phyloP scores from a whole-genome alignment of 2,113 vertebrate genomes.

The Salvator merianae region DNA sequence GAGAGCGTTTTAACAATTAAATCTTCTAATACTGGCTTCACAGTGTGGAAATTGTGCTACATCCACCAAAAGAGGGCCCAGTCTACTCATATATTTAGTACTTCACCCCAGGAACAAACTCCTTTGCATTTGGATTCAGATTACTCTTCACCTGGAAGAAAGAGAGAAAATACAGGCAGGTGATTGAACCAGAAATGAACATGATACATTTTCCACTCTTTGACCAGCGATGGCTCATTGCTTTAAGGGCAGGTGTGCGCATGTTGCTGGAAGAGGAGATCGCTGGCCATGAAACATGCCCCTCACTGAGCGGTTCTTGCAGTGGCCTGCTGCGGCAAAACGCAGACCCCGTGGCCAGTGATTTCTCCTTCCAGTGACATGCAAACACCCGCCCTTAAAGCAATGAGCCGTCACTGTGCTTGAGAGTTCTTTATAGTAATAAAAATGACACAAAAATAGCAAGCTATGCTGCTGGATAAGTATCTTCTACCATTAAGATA shows the following conservation, averaged over 20 bases:
- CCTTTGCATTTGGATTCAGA: constrained; percentile 94
- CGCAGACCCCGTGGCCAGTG: too few species aligned
- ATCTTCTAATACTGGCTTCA: constrained; percentile 88
- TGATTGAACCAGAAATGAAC: neutral
- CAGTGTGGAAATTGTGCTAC: constrained; percentile 88
- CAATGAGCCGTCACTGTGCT: too few species aligned
- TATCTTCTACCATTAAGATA: neutral
- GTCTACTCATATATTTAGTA: constrained; percentile 86
- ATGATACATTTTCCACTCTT: neutral
- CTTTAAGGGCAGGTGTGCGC: too few species aligned
- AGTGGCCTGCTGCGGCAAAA: too few species aligned
- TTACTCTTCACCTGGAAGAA: constrained; percentile 87
- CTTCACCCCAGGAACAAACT: constrained; percentile 93
- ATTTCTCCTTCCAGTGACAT: too few species aligned
- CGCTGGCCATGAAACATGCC: too few species aligned
- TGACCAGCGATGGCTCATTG: too few species aligned
- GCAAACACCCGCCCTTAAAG: too few species aligned
- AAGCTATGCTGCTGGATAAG: too few species aligned
- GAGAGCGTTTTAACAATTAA: constrained; percentile 86
- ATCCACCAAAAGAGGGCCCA: constrained; percentile 80
- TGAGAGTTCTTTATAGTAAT: neutral
- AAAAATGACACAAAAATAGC: neutral
- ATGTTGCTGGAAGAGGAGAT: too few species aligned
- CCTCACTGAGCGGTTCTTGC: too few species aligned
- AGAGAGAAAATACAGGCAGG: constrained; percentile 48